phyloP scores from a whole-genome alignment of 2,113 vertebrate species.

The Haliaeetus leucogaster region DNA sequence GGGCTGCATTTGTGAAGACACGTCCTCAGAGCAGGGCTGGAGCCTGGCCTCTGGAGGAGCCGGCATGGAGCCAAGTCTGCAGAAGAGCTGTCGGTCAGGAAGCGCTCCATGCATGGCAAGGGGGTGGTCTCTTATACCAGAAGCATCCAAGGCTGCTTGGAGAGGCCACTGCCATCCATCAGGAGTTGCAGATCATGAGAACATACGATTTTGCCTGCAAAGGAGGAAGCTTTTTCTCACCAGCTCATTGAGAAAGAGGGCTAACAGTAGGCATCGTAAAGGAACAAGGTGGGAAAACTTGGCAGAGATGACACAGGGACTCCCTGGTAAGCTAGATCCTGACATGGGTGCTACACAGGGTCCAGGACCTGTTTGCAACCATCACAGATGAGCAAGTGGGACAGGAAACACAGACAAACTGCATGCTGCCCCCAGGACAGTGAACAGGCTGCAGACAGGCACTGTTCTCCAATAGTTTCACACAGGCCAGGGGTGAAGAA shows the following conservation, averaged over 20 bases:
- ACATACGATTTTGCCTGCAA: background rate
- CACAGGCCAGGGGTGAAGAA: background rate
- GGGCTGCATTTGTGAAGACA: background rate
- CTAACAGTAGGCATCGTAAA: rapidly evolving
- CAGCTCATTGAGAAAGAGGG: background rate
- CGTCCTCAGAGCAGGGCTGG: background rate
- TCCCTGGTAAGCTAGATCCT: background rate
- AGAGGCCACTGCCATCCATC: background rate
- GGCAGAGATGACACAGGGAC: no score
- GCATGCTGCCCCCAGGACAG: background rate
- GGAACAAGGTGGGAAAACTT: background rate
- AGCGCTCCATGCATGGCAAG: rapidly evolving
- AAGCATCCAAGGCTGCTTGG: background rate
- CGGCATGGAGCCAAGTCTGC: rapidly evolving
- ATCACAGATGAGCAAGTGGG: background rate
- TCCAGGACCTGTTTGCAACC: background rate
- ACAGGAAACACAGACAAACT: background rate
- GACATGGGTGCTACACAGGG: rapidly evolving
- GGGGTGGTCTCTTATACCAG: background rate
- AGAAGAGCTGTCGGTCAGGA: background rate
- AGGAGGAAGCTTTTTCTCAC: background rate
- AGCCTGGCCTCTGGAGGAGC: background rate
- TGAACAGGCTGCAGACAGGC: background rate
- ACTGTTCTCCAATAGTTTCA: background rate
- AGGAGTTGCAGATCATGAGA: background rate